These are phyloP conservation scores for Hephaestus fuliginosus DNA, from an alignment of 2,797 vertebrate species.

Conservation along the genomic window DNA sequence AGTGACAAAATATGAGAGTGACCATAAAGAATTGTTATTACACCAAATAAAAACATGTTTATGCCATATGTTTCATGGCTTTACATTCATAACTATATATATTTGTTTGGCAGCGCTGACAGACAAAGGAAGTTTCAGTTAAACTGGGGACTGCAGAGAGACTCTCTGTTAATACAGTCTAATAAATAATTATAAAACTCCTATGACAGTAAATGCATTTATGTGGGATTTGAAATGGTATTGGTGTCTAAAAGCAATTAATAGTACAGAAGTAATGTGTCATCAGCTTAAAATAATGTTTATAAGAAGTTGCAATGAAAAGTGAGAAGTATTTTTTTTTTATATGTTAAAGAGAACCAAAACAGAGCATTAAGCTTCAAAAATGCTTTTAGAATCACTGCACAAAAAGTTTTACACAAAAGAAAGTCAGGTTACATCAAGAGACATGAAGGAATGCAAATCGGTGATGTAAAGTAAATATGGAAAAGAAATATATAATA, in stretches of 20 bases:
- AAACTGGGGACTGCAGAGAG: too few relatives aligned
- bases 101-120: background rate
- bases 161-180: background rate
- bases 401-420: background rate
- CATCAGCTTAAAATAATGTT: background rate
- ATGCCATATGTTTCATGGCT: background rate
- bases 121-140: background rate
- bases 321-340: constrained; percentile 5
- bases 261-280: background rate
- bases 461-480: constrained; percentile 27
- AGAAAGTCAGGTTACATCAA: background rate
- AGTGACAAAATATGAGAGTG: too few relatives aligned
- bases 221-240: background rate
- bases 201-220: background rate
- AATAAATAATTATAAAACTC: background rate
- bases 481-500: constrained; percentile 8
- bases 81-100: background rate
- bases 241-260: background rate
- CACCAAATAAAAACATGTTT: background rate
- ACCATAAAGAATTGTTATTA: background rate
- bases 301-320: background rate
- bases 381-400: background rate
- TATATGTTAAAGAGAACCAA: background rate
- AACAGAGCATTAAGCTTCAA: background rate
- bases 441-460: constrained; percentile 22